Conservation (phyloP, 2,113 vertebrate species). For the Agelaius tricolor region DNA sequence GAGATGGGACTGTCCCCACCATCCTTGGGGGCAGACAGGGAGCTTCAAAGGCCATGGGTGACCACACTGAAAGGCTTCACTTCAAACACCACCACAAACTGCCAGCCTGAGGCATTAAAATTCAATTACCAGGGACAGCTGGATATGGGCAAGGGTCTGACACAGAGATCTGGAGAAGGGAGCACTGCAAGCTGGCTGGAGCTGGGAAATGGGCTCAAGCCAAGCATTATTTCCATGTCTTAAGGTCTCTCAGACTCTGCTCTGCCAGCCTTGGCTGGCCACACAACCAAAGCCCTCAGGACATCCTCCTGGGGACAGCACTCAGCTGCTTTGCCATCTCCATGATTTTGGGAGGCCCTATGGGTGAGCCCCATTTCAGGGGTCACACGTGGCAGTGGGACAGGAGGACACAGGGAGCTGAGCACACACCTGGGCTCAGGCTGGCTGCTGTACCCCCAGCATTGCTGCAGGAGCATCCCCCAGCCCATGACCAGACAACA, state of each 20-base stretch:
- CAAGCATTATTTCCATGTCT: background rate
- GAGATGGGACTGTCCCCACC: background rate
- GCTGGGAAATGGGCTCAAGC: background rate
- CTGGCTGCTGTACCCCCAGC: background rate
- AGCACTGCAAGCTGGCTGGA: background rate
- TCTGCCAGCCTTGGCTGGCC: background rate
- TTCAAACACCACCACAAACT: background rate
- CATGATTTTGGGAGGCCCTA: background rate
- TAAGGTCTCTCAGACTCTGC: background rate
- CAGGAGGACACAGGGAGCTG: background rate
- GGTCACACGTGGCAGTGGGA: background rate
- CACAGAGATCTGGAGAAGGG: background rate
- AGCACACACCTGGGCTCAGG: accelerated
- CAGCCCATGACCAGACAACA: accelerated
- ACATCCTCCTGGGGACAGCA: accelerated
- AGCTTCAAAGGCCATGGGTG: background rate
- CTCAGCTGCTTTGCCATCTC: accelerated
- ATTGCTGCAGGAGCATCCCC: background rate
- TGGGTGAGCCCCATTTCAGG: background rate
- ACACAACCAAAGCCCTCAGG: accelerated
- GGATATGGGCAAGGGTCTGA: background rate
- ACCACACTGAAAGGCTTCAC: accelerated
- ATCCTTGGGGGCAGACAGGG: accelerated
- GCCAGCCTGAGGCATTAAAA: slow-evolving; percentile 18
- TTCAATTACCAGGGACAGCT: slow-evolving; percentile 43